Conservation (phyloP, 2,797 vertebrate genomes). For the Crocodylus rhombifer region DNA sequence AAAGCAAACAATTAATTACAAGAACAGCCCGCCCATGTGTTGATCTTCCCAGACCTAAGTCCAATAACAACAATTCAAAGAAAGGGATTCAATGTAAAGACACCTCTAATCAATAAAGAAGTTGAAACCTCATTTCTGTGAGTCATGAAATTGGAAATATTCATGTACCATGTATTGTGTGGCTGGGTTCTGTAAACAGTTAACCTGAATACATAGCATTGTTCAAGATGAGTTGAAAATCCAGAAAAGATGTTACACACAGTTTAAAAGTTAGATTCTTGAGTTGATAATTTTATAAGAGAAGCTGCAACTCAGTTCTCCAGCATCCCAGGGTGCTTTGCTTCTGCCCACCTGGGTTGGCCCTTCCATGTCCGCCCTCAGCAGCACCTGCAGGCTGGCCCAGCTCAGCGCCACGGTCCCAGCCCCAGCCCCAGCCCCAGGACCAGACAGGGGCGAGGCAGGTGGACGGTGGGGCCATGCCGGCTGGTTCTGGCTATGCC, state of each 20-base stretch:
- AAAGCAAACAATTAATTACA: constrained; percentile 71
- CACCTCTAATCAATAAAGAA: neutral
- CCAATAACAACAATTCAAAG: neutral
- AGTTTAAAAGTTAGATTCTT: neutral
- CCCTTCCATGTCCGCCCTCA: too few species aligned
- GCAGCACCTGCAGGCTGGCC: too few species aligned
- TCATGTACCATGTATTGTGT: accelerated
- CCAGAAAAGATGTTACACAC: neutral
- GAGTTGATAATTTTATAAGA: neutral
- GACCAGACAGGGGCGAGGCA: too few species aligned
- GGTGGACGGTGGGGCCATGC: too few species aligned
- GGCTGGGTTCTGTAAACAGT: neutral
- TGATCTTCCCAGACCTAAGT: constrained; percentile 4
- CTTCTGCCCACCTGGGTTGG: too few species aligned
- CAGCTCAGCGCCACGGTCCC: too few species aligned
- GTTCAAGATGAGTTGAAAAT: neutral
- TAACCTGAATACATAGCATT: neutral
- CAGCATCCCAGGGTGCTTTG: too few species aligned
- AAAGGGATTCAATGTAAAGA: constrained; percentile 18
- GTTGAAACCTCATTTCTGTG: neutral
- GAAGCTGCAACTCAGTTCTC: too few species aligned
- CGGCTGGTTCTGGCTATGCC: too few species aligned
- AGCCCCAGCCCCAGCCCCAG: too few species aligned
- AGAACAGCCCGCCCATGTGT: constrained; percentile 3
- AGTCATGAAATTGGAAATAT: neutral